A percentile compares a stretch with the other conserved stretches of the same genome.
Conservation (phyloP, 2,113 vertebrate genomes). For the Cynopterus brachyotis region DNA sequence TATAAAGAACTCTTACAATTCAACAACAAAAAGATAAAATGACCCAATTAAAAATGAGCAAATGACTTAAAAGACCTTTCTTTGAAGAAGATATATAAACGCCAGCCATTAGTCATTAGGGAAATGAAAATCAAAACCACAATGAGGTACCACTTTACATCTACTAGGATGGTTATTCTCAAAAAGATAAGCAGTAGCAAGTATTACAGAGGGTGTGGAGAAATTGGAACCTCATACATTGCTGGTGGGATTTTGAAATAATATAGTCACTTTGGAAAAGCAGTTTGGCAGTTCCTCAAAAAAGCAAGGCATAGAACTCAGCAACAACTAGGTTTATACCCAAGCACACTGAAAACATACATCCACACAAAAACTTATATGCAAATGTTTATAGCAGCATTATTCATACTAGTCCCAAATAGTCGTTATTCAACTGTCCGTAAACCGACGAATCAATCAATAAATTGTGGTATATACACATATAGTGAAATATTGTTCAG, state of each 20-base stretch:
- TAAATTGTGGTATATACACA: neutral
- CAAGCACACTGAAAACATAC: neutral
- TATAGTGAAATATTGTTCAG: neutral
- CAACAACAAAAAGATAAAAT: neutral
- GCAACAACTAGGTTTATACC: neutral
- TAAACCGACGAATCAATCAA: neutral
- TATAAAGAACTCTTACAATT: neutral
- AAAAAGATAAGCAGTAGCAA: neutral
- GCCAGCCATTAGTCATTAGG: neutral
- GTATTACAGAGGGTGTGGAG: neutral
- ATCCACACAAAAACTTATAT: neutral
- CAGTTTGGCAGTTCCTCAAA: neutral
- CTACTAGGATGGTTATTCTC: no score
- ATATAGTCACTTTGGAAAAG: neutral
- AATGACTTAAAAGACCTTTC: neutral
- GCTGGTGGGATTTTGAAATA: neutral
- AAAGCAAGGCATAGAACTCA: neutral
- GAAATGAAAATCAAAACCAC: neutral
- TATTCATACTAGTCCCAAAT: neutral
- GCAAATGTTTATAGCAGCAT: neutral
- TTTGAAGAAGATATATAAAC: neutral
- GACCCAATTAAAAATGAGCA: neutral
- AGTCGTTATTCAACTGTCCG: neutral
- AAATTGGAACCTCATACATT: neutral
- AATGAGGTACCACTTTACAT: neutral